A percentile compares a stretch with the other conserved stretches of the same genome.
phyloP scores from a whole-genome alignment of 1,140 invertebrate genomes.

The Drosophila micromelanica region DNA sequence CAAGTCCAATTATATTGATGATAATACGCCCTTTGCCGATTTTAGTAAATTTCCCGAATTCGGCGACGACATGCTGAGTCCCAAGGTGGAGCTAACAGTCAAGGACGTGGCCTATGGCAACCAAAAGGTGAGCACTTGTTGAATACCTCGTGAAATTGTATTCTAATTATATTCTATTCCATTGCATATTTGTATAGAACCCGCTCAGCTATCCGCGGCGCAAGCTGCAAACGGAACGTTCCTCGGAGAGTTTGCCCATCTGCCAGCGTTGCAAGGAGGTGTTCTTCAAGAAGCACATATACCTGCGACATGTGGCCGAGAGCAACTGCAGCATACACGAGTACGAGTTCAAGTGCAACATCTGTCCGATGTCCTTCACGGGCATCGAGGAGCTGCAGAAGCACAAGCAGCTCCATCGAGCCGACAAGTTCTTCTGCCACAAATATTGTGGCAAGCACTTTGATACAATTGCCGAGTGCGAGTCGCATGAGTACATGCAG shows the following conservation, averaged over 20 bases:
- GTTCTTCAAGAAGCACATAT: slow-evolving; percentile 77
- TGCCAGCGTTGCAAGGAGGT: slow-evolving; percentile 82
- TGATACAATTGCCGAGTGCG: slow-evolving; percentile 71
- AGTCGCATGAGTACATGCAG: slow-evolving; percentile 78
- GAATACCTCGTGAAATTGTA: not conserved
- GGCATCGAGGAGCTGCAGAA: slow-evolving; percentile 64
- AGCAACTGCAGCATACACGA: slow-evolving; percentile 75
- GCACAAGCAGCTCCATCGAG: slow-evolving; percentile 70
- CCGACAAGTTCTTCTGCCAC: slow-evolving; percentile 76
- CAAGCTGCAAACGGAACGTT: slow-evolving; percentile 68
- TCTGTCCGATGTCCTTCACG: slow-evolving; percentile 82
- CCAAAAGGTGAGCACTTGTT: slow-evolving; percentile 43
- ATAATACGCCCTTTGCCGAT: slow-evolving; percentile 72
- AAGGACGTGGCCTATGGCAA: slow-evolving; percentile 63
- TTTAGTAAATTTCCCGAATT: slow-evolving; percentile 68
- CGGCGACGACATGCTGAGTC: slow-evolving; percentile 66
- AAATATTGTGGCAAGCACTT: slow-evolving; percentile 81
- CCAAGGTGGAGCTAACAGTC: slow-evolving; percentile 62
- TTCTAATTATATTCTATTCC: not conserved
- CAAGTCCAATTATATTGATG: slow-evolving; percentile 72
- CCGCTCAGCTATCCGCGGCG: slow-evolving; percentile 68
- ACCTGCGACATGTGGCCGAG: slow-evolving; percentile 70
- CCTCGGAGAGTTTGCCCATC: slow-evolving; percentile 64
- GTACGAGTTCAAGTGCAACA: slow-evolving; percentile 78
- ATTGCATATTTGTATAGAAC: slow-evolving; percentile 32